phyloP scores from a whole-genome alignment of 2,113 vertebrate genomes.

The Turdus rufiventris region DNA sequence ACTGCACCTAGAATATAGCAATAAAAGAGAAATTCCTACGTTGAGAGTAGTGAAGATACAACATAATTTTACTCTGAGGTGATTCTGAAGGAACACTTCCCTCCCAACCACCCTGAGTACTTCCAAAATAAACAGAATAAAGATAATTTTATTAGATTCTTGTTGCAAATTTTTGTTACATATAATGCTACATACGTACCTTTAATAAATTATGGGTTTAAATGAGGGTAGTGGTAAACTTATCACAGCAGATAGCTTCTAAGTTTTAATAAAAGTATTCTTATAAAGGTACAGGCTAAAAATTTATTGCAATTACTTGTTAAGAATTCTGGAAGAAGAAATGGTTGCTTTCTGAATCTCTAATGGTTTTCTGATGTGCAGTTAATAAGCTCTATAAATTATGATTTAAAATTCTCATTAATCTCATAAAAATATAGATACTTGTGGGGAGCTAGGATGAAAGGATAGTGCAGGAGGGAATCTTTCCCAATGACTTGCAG shows the following conservation, averaged over 20 bases:
- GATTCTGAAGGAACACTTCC: background rate
- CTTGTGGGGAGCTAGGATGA: background rate
- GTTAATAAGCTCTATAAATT: background rate
- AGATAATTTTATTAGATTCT: background rate
- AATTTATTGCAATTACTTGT: background rate
- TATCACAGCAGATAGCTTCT: background rate
- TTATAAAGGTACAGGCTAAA: background rate
- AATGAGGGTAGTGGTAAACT: background rate
- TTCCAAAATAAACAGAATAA: background rate
- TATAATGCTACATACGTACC: background rate
- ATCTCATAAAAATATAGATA: background rate
- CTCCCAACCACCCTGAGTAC: background rate
- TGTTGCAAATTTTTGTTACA: background rate
- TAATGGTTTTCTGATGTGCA: background rate
- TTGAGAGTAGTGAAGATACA: background rate
- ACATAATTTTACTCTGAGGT: background rate
- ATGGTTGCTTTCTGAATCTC: background rate
- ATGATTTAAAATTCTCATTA: background rate
- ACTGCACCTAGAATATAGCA: background rate
- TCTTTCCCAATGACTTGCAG: too few relatives aligned
- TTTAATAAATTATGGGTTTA: background rate
- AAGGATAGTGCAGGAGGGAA: too few relatives aligned
- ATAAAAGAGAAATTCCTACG: background rate
- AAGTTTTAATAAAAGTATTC: background rate
- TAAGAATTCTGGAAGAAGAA: background rate